phyloP scores from a whole-genome alignment of 2,113 vertebrate genomes.

The Ptyas mucosa region DNA sequence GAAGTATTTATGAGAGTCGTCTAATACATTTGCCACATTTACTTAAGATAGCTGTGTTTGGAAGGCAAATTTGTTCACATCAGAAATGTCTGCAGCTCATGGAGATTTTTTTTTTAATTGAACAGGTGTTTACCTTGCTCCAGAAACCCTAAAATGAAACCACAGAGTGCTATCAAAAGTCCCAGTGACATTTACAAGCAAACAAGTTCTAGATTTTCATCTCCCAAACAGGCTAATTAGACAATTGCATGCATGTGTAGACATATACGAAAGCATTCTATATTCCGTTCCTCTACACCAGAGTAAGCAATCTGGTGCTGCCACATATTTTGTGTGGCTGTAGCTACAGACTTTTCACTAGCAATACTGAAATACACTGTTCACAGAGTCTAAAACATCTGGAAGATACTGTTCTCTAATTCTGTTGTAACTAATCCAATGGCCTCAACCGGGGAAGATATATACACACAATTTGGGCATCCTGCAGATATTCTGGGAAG shows the following conservation, averaged over 20 bases:
- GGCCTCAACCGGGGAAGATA: not conserved
- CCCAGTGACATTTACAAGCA: not conserved
- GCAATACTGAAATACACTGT: not conserved
- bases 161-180: not conserved
- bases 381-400: not conserved
- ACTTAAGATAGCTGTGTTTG: not conserved
- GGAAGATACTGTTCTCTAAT: not conserved
- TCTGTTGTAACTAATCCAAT: not conserved
- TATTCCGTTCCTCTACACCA: not conserved
- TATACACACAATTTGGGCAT: not conserved
- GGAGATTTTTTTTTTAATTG: not conserved
- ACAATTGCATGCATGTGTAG: not conserved
- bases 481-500: not conserved
- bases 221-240: not conserved
- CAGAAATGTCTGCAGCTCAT: not conserved
- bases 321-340: not conserved
- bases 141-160: not conserved
- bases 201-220: not conserved
- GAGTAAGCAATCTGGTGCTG: not conserved
- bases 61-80: not conserved
- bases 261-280: not conserved
- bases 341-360: not conserved
- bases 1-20: not conserved
- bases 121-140: not conserved
- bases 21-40: not conserved